These are phyloP conservation scores for Brachionus koreanus DNA, from an alignment of 1,140 invertebrate genomes.

Conservation along the genomic window DNA sequence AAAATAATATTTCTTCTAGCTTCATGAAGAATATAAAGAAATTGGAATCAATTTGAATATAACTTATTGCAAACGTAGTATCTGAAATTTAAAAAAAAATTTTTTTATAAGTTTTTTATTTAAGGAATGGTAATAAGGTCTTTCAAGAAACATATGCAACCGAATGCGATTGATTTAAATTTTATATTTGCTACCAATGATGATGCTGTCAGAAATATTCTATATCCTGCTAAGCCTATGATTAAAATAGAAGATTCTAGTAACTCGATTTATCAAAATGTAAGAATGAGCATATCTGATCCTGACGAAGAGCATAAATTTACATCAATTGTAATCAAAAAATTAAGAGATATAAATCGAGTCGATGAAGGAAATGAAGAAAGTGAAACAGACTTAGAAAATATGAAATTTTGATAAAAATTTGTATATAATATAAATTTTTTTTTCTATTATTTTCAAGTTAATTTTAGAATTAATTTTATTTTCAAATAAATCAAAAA, in stretches of 20 bases:
- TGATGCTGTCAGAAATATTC: background rate
- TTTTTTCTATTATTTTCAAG: too few relatives aligned
- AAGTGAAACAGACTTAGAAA: background rate
- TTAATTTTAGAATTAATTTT: too few relatives aligned
- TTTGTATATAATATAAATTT: too few relatives aligned
- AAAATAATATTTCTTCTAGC: background rate
- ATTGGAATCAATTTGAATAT: slow-evolving; percentile 3
- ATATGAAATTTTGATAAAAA: background rate
- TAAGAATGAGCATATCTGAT: background rate
- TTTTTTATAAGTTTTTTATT: background rate
- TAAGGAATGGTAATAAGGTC: background rate
- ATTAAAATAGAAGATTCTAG: background rate
- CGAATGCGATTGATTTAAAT: background rate
- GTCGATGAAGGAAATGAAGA: background rate
- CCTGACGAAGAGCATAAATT: background rate
- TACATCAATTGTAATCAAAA: background rate
- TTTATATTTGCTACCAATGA: slow-evolving; percentile 24
- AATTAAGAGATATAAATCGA: background rate
- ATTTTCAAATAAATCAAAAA: too few relatives aligned
- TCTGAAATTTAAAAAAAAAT: background rate
- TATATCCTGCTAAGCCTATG: background rate
- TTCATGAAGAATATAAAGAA: slow-evolving; percentile 26
- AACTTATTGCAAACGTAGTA: slow-evolving; percentile 27
- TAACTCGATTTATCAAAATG: slow-evolving; percentile 20
- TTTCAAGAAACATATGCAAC: background rate